Conservation (phyloP, 2,797 vertebrate genomes). For the Periparus ater region DNA sequence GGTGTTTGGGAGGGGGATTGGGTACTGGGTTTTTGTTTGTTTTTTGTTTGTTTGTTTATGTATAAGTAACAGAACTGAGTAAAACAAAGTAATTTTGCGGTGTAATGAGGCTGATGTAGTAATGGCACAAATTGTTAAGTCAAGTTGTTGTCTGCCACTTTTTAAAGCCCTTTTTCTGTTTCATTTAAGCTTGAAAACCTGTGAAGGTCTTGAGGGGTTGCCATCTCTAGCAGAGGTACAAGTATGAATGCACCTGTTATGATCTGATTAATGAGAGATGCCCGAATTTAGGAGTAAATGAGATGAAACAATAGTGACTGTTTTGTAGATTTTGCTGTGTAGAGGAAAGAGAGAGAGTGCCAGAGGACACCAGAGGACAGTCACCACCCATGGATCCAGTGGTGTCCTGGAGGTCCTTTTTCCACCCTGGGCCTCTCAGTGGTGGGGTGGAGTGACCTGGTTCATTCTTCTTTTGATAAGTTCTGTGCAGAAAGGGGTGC, state of each 20-base stretch:
- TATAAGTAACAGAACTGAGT: too few species aligned
- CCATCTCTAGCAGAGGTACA: fast-evolving
- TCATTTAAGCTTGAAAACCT: neutral
- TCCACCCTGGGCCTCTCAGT: neutral
- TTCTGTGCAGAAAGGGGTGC: neutral
- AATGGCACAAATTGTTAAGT: too few species aligned
- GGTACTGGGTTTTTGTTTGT: neutral
- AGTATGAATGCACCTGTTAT: neutral
- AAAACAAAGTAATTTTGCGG: neutral
- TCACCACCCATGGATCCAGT: too few species aligned
- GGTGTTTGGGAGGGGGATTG: fast-evolving
- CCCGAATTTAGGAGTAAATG: neutral
- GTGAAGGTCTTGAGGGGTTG: neutral
- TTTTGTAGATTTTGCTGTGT: neutral
- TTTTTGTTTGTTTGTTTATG: too few species aligned
- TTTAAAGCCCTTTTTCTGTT: neutral
- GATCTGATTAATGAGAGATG: neutral
- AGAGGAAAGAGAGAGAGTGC: neutral
- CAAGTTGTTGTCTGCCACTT: neutral
- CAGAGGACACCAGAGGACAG: neutral
- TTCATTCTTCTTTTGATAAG: neutral
- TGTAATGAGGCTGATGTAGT: neutral
- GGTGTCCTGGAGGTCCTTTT: neutral
- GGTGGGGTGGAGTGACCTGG: neutral
- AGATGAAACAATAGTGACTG: fast-evolving